Base-by-base conservation (phyloP, 2,113 vertebrate genomes). In the Pantherophis guttatus region DNA sequence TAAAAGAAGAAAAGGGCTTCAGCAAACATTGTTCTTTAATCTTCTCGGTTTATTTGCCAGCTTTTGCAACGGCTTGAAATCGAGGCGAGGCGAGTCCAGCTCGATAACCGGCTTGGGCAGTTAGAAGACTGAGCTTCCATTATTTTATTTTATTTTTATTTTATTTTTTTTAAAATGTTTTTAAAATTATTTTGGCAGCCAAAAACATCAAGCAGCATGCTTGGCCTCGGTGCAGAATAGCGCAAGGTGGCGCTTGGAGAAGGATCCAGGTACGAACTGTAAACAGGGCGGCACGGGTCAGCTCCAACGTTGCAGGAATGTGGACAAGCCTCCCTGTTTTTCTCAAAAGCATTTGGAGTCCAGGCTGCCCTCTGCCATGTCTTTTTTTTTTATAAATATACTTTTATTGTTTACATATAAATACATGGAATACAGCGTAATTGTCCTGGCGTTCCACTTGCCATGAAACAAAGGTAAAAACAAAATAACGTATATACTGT, bases 291-390 rank as follows among this genome's bases (percentile, higher is more conserved):
- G 1, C 12, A 5, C 1, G n/a, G 26, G 13, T n/a, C 26, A 5
- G 26, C 3, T 29, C 11, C 62, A n/a, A 8, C 39, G 39, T 39
- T 39, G 39, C 39, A 39, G 39, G 39, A 39, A 39, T 8, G 19
- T 19, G 33, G 19, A 24, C 8, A 11, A 23, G 10, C 8, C 33
- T 26, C 53, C 23, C 1, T 57, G 8, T 29, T 26, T 58, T 33
- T 3, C 57, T 23, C 55, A n/a, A 39, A 23, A 23, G 11, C 39
- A 89, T 1, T 0, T 0, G 21, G 4, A 1, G 1, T 2, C 10
- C 55, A 44, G 5, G n/a, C 26, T 58, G 55, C 88, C n/a, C 23
- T 55, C 26, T 1, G 52, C n/a, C 58, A 58, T 57, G 11, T 58
- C 55, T 39, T 50, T 50, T 50, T 50, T 48, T 44, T 50, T 50